Evolutionary conservation across 2,113 vertebrate genomes (phyloP).

Genomic region (Rhea americana): DNA sequence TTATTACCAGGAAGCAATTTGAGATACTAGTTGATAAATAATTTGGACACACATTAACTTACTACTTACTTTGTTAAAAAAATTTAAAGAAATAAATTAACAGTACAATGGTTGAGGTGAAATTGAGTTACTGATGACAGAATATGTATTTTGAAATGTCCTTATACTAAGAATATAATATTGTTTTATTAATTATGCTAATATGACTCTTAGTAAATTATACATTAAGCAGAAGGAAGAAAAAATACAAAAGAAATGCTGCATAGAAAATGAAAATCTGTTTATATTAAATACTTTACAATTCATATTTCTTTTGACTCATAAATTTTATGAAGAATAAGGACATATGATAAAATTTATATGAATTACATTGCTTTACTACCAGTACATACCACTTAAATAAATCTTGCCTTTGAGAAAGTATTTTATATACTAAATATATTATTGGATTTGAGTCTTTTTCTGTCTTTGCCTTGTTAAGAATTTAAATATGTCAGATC

Average conservation of each 20-base stretch:
- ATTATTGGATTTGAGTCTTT: neutral
- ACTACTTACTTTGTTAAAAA: neutral
- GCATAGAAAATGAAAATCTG: neutral
- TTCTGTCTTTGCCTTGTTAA: neutral
- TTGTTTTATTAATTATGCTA: neutral
- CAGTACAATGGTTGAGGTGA: fast-evolving
- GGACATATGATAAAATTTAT: neutral
- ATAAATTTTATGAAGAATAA: neutral
- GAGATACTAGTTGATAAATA: neutral
- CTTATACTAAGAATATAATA: neutral
- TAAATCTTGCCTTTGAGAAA: neutral
- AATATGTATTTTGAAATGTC: neutral
- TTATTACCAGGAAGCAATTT: neutral
- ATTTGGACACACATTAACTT: neutral
- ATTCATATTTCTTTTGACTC: neutral
- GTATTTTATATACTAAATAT: neutral
- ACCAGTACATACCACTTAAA: neutral
- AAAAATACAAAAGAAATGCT: neutral
- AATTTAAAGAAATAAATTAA: neutral
- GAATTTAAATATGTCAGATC: neutral
- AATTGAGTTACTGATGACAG: neutral
- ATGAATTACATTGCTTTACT: neutral
- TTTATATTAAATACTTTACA: neutral
- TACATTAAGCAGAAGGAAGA: neutral
- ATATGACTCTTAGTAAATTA: neutral